phyloP scores from a whole-genome alignment of 2,888 invertebrate species.

The Xylocampa areola region DNA sequence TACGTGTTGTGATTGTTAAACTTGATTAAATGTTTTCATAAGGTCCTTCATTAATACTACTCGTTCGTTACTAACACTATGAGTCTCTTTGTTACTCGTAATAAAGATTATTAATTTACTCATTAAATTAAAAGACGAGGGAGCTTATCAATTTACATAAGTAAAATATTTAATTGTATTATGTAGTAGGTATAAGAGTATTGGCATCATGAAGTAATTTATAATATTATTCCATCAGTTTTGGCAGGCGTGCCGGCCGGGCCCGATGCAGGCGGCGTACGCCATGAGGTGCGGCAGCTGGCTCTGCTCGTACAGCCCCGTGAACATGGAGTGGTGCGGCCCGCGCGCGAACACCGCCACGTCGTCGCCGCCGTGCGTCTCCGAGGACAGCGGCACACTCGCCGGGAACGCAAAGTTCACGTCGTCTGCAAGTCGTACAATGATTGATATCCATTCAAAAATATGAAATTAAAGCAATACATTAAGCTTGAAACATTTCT shows the following conservation, averaged over 20 bases:
- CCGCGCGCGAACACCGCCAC: constrained; percentile 93
- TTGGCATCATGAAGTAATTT: not conserved
- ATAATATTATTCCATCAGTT: constrained; percentile 11
- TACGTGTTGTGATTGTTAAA: too few relatives aligned
- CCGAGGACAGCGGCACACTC: constrained; percentile 88
- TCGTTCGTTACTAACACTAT: too few relatives aligned
- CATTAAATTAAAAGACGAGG: too few relatives aligned
- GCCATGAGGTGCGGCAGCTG: constrained; percentile 93
- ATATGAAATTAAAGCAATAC: too few relatives aligned
- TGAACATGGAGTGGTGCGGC: constrained; percentile 93
- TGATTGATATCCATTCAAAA: not conserved
- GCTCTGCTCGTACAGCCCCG: constrained; percentile 94
- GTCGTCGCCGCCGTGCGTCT: constrained; percentile 95
- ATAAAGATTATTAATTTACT: too few relatives aligned
- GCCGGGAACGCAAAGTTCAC: constrained; percentile 73
- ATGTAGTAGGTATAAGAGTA: not conserved
- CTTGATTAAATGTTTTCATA: too few relatives aligned
- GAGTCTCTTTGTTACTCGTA: too few relatives aligned
- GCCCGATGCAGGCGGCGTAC: constrained; percentile 92
- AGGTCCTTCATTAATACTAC: too few relatives aligned
- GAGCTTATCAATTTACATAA: too few relatives aligned
- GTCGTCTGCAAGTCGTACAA: constrained; percentile 52
- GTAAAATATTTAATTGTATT: too few relatives aligned
- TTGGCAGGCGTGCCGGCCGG: constrained; percentile 80
- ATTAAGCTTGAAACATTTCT: too few relatives aligned